Conservation (phyloP, 2,797 vertebrate species). For the Chiroxiphia lanceolata region DNA sequence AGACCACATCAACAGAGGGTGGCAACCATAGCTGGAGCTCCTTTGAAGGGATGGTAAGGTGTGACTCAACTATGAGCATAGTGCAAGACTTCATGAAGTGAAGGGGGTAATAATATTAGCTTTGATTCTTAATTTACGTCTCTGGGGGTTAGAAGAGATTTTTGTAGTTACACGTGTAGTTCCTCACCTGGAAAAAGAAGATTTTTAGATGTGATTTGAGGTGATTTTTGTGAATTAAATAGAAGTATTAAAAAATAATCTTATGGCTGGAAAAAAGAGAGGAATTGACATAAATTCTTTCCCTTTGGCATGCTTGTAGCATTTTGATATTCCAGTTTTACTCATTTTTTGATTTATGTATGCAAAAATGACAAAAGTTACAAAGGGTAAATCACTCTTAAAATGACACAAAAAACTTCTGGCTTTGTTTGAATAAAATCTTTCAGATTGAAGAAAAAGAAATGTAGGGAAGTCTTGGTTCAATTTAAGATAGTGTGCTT, state of each 20-base stretch:
- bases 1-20: background rate
- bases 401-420: background rate
- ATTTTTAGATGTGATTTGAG: background rate
- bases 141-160: background rate
- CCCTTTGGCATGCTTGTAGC: background rate
- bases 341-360: background rate
- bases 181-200: background rate
- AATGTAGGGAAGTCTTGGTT: background rate
- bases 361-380: background rate
- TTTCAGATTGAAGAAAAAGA: background rate
- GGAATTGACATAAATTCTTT: background rate
- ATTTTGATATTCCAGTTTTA: background rate
- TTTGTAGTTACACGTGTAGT: background rate
- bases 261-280: background rate
- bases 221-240: background rate
- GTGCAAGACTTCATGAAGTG: background rate
- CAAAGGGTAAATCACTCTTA: background rate
- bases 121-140: background rate
- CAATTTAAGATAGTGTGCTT: background rate
- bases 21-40: background rate
- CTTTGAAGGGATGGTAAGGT: background rate
- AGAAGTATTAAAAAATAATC: background rate
- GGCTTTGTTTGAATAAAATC: background rate
- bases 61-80: background rate
- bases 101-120: background rate